phyloP scores from a whole-genome alignment of 2,888 invertebrate species.

The Chloromyia formosa region DNA sequence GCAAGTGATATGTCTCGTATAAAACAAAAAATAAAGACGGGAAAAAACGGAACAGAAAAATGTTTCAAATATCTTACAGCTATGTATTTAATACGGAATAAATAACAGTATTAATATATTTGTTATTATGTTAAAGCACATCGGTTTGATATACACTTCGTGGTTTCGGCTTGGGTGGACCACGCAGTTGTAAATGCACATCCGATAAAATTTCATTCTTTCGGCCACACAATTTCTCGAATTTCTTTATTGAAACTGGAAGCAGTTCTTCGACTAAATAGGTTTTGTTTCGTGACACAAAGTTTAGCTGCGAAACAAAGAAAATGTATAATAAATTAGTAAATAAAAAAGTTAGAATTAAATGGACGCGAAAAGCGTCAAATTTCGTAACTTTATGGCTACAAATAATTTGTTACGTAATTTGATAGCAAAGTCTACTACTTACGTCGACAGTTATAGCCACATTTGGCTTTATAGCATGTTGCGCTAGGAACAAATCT shows the following conservation, averaged over 20 bases:
- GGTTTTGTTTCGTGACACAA: constrained; percentile 61
- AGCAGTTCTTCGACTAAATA: constrained; percentile 61
- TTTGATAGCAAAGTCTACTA: too few relatives aligned
- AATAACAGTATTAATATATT: constrained; percentile 22
- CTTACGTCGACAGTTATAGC: constrained; percentile 61
- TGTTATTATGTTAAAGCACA: constrained; percentile 56
- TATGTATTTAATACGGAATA: constrained; percentile 29
- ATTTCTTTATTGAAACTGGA: constrained; percentile 60
- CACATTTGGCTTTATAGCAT: constrained; percentile 59
- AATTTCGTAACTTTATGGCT: too few relatives aligned
- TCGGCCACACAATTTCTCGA: constrained; percentile 57
- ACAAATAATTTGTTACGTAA: too few relatives aligned
- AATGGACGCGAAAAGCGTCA: too few relatives aligned
- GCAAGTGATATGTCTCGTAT: not conserved
- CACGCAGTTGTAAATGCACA: constrained; percentile 55
- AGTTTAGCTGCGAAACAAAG: constrained; percentile 59
- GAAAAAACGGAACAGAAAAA: too few relatives aligned
- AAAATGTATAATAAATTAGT: not conserved
- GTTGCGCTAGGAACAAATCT: constrained; percentile 61
- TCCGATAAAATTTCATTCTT: constrained; percentile 57
- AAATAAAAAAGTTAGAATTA: not conserved
- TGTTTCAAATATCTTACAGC: constrained; percentile 24
- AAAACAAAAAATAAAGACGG: not conserved
- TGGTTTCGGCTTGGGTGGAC: constrained; percentile 61
- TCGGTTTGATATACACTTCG: constrained; percentile 63